Conservation (phyloP, 1,140 invertebrate species). For the Rhagoletis pomonella region DNA sequence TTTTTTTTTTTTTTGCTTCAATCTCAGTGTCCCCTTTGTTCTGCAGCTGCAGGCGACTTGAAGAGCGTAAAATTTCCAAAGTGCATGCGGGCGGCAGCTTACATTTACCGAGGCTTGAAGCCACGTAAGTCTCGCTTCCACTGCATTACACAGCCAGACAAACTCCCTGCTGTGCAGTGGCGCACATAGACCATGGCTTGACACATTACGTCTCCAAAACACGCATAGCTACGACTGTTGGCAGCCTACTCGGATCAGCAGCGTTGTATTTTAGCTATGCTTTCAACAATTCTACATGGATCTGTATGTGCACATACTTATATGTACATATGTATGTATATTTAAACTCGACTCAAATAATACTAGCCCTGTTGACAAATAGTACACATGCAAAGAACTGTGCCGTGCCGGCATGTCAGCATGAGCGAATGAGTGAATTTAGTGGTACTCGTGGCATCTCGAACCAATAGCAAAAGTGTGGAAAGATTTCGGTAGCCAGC, state of each 20-base stretch:
- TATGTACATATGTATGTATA: not conserved
- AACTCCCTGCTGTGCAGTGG: not conserved
- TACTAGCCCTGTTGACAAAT: slow-evolving; percentile 10
- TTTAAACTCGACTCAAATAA: not conserved
- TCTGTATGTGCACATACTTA: not conserved
- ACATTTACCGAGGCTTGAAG: not conserved
- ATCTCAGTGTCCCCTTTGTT: too few relatives aligned
- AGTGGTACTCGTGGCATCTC: slow-evolving; percentile 30
- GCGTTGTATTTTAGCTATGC: not conserved
- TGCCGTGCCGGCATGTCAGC: not conserved
- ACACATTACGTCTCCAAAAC: not conserved
- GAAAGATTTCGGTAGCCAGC: slow-evolving; percentile 1
- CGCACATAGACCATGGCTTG: not conserved
- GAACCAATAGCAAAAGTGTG: slow-evolving; percentile 2
- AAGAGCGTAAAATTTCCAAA: not conserved
- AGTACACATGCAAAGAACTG: not conserved
- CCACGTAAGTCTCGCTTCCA: slow-evolving; percentile 15
- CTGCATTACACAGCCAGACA: slow-evolving; percentile 1
- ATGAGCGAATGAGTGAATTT: slow-evolving; percentile 36
- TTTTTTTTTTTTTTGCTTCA: too few relatives aligned
- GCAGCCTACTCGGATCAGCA: slow-evolving; percentile 10
- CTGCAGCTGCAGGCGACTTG: not conserved
- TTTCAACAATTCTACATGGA: too few relatives aligned
- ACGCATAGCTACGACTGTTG: not conserved
- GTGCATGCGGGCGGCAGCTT: not conserved